Conservation (phyloP, 35 echinoderm and acorn worm species). For the Strongylocentrotus purpuratus region DNA sequence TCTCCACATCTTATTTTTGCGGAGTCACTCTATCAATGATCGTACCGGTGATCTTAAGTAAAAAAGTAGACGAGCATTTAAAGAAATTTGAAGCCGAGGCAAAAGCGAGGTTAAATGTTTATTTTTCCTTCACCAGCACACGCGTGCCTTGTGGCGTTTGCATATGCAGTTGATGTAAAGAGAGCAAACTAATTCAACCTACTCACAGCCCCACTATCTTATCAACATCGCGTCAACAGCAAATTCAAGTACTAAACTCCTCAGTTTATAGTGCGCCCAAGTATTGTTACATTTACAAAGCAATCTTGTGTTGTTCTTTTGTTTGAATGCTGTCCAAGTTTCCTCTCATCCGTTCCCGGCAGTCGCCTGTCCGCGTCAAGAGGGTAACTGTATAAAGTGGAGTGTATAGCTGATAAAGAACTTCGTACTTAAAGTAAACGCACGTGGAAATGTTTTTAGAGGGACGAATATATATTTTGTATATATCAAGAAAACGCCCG, state of each 20-base stretch:
- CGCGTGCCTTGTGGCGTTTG: constrained; percentile 19
- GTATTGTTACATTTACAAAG: constrained; percentile 32
- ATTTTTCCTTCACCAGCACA: constrained; percentile 17
- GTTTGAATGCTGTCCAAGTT: constrained; percentile 9
- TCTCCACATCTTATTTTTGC: background rate
- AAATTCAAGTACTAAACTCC: constrained; percentile 3
- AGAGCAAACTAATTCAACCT: constrained; percentile 25
- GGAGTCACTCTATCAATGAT: background rate
- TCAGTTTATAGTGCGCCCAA: constrained; percentile 27
- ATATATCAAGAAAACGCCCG: no score
- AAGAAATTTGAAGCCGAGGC: constrained; percentile 19
- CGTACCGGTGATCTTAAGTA: background rate
- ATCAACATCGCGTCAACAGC: constrained; percentile 8
- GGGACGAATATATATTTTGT: no score
- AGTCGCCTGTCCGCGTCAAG: background rate
- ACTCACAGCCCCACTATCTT: constrained; percentile 15
- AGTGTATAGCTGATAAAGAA: background rate
- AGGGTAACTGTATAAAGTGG: background rate
- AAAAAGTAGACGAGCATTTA: background rate
- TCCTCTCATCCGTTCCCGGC: background rate
- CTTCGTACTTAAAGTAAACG: background rate
- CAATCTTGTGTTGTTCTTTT: constrained; percentile 21
- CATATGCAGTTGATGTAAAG: background rate
- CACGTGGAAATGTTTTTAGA: background rate
- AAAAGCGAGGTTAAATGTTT: constrained; percentile 28